Evolutionary conservation across 2,113 vertebrate species (phyloP), one percentile per base, ranked within the genome.

Genomic region (Prietella phreatophila): DNA sequence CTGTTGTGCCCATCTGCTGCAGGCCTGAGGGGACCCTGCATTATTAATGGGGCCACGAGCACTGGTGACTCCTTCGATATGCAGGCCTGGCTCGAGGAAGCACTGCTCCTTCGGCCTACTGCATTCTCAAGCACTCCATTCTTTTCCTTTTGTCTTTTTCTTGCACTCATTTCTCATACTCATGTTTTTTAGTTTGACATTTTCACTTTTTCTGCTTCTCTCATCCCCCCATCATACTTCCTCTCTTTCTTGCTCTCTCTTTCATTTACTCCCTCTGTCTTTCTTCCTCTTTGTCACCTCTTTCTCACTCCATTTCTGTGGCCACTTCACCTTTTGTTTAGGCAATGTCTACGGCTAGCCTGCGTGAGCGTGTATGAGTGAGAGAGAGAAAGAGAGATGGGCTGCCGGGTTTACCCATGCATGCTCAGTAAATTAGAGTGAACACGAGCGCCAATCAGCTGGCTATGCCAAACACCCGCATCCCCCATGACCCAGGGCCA

Each of bases 341-440:
- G 42, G 42, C 42, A 47, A 47, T 96, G 94, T 96, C 88, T 89
- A 75, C 91, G 95, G 96, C 95, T 93, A 69, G 78, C 50, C 20
- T 30, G 15, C 58, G 71, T 55, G 39, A 65, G 22, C 42, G 39
- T 56, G 71, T 71, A n/a, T 73, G 84, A 53, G 30, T 56, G 75
- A 61, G 61, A 42, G 85, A 88, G 78, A 71, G 73, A 80, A 36
- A 78, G 81, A 67, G 89, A 85, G 82, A 85, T 94, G 30, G 83
- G 80, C 96, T 96, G 96, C 94, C 94, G 95, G 96, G 96, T 96
- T 98, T 97, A 99, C 97, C 96, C 96, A 99, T 97, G 98, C 98
- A 96, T 99, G 97, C 96, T 97, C 97, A 97, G 97, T 97, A 98
- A 99, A 99, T 99, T 99, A 99, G 97, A 97, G 96, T 96, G 97